Evolutionary conservation across 2,888 invertebrate species (phyloP).

Genomic region (Himalopsyche anomala): DNA sequence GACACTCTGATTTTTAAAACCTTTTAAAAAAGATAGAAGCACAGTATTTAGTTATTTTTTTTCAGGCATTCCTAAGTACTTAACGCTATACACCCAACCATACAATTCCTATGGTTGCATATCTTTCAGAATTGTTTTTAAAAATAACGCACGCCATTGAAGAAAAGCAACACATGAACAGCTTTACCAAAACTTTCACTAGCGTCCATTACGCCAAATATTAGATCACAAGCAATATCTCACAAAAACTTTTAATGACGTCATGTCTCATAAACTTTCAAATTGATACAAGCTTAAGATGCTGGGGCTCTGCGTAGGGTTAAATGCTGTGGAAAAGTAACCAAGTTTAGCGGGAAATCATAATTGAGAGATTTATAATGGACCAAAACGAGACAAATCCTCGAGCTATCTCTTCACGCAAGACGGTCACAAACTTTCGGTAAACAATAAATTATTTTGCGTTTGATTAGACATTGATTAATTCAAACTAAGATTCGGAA

Average conservation of each 20-base stretch:
- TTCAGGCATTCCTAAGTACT: too few species aligned
- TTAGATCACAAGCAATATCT: slow-evolving; percentile 31
- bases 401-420: neutral
- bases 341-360: neutral
- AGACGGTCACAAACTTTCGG: neutral
- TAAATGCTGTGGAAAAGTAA: slow-evolving; percentile 23
- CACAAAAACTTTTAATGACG: slow-evolving; percentile 37
- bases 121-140: too few species aligned
- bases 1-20: too few species aligned
- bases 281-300: slow-evolving; percentile 21
- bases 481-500: too few species aligned
- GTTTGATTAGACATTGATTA: neutral
- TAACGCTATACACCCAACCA: too few species aligned
- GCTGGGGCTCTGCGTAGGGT: neutral
- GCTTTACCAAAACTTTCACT: slow-evolving; percentile 11
- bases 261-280: slow-evolving; percentile 44
- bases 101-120: too few species aligned
- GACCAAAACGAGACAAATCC: slow-evolving; percentile 9
- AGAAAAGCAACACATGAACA: neutral
- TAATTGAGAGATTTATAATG: slow-evolving; percentile 2
- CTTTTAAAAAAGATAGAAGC: too few species aligned
- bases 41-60: too few species aligned
- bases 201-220: neutral
- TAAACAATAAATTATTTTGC: slow-evolving; percentile 7
- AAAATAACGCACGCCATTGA: too few species aligned